Conservation (phyloP, 2,797 vertebrate species). For the Cheirogaleus major region DNA sequence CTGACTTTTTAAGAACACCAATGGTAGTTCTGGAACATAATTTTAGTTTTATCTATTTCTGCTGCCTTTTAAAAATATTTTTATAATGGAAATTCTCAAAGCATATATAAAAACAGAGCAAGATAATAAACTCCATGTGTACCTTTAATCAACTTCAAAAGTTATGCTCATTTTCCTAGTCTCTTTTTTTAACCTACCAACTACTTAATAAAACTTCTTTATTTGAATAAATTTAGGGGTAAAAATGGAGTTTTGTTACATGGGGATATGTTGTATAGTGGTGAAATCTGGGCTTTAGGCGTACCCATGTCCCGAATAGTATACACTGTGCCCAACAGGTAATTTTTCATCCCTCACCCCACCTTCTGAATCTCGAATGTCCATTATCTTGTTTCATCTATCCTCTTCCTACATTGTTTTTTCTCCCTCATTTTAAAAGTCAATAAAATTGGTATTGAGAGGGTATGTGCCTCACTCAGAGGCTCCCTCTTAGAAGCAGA, state of each 20-base stretch:
- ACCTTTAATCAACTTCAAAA: background rate
- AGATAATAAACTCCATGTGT: background rate
- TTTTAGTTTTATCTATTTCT: background rate
- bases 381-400: background rate
- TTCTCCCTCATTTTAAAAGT: background rate
- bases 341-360: too few relatives aligned
- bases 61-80: background rate
- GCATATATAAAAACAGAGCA: background rate
- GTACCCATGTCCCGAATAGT: too few relatives aligned
- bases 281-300: too few relatives aligned
- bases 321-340: too few relatives aligned
- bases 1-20: background rate
- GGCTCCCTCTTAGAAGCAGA: background rate
- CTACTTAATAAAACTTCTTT: too few relatives aligned
- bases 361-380: too few relatives aligned
- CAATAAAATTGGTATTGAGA: background rate
- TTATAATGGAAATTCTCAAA: constrained; percentile 24
- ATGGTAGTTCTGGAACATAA: background rate
- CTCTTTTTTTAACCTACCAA: too few relatives aligned
- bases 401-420: background rate
- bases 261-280: too few relatives aligned
- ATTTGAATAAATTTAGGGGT: too few relatives aligned
- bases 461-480: background rate
- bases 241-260: too few relatives aligned
- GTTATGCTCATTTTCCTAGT: background rate